Conservation (phyloP, 2,113 vertebrate genomes). For the Ifrita kowaldi region DNA sequence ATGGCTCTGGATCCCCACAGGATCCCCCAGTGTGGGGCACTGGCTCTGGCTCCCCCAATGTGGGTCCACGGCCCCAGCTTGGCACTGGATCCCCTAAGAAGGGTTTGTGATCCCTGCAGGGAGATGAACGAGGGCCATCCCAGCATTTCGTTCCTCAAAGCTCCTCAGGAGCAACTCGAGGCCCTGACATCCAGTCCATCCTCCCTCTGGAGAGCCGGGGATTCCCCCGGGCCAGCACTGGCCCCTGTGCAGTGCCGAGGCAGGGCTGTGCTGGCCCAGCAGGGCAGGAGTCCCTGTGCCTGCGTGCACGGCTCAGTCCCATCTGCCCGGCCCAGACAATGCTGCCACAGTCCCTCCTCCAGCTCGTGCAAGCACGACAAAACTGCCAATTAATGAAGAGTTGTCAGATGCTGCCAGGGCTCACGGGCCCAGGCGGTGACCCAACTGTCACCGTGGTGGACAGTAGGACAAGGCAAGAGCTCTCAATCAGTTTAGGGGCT, state of each 20-base stretch:
- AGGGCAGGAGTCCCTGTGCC: not conserved
- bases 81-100: not conserved
- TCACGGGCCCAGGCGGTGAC: not conserved
- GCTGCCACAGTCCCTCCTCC: not conserved
- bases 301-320: not conserved
- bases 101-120: fast-evolving
- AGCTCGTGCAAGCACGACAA: not conserved
- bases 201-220: not conserved
- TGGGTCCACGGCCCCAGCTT: not conserved
- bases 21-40: not conserved
- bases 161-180: not conserved
- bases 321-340: not conserved
- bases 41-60: not conserved
- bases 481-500: constrained; percentile 48
- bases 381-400: constrained; percentile 12
- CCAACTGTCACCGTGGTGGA: constrained; percentile 53
- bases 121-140: fast-evolving
- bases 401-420: not conserved
- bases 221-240: not conserved
- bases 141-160: fast-evolving
- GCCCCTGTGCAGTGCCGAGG: not conserved
- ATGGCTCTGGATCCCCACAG: not conserved
- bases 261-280: not conserved
- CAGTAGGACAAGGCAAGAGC: constrained; percentile 22
- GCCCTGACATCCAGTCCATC: fast-evolving